These are phyloP conservation scores for Ophthalmolycus amberensis DNA, from an alignment of 2,113 vertebrate genomes.

Conservation along the genomic window DNA sequence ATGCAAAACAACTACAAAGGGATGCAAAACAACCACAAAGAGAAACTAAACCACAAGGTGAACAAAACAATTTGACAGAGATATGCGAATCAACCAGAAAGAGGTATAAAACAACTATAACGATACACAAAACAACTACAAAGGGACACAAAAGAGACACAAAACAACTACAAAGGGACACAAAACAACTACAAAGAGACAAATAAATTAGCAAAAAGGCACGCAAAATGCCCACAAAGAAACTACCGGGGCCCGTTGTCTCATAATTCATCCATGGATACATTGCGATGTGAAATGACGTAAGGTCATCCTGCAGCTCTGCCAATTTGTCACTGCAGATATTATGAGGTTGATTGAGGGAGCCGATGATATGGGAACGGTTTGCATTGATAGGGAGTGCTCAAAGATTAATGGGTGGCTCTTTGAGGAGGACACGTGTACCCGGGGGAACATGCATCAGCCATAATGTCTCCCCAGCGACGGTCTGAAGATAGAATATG, in stretches of 20 bases:
- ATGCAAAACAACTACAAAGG: neutral
- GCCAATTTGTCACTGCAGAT: conserved; percentile 74
- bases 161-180: neutral
- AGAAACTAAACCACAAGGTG: neutral
- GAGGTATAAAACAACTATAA: neutral
- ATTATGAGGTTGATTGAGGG: conserved; percentile 75
- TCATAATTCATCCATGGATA: conserved; percentile 25
- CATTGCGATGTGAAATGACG: conserved; percentile 40
- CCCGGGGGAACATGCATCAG: conserved; percentile 62
- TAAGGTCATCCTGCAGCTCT: conserved; percentile 64
- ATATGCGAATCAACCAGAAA: neutral
- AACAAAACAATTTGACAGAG: neutral
- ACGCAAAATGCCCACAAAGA: neutral
- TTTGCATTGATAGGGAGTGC: conserved; percentile 60
- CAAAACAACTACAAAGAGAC: neutral
- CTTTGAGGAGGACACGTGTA: conserved; percentile 68
- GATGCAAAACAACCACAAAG: neutral
- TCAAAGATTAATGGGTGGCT: conserved; percentile 73
- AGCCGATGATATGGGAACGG: conserved; percentile 60
- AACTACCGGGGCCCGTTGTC: neutral
- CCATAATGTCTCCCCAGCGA: conserved; percentile 54
- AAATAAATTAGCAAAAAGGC: neutral
- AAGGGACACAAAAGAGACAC: neutral
- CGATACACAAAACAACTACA: neutral
- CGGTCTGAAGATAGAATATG: conserved; percentile 37